Evolutionary conservation across 2,113 vertebrate species (phyloP), one percentile per base, ranked within the genome.

Genomic region (Meles meles): DNA sequence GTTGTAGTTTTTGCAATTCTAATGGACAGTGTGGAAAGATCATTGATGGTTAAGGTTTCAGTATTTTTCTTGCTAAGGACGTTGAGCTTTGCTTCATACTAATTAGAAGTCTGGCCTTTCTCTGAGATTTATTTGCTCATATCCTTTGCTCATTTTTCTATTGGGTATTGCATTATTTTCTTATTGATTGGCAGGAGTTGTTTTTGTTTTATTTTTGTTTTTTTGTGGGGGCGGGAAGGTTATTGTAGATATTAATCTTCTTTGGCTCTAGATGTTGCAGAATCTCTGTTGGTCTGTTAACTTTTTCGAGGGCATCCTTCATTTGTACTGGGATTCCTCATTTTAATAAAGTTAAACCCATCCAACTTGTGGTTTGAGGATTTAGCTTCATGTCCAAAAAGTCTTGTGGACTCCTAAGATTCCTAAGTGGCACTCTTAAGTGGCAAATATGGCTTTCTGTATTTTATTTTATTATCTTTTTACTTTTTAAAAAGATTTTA

Each of bases 401-500:
- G 14, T 72, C 63, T 95, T 85, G 13, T 49, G 47, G 47, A 47
- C 47, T 47, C 47, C 47, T 47, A 47, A 47, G 47, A 47, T 11
- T 47, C 47, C 47, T 47, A 47, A 47, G 47, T 47, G 47, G 13
- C 5, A 89, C 18, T 81, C 27, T 3, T 12, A 44, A 59, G 11
- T 63, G 88, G 7, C 5, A 72, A 84, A 82, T 44, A 65, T 52
- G 37, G 80, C 9, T 80, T 88, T 23, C 27, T 65, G 47, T 14
- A 84, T 83, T 90, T 94, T 81, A 82, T 77, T 90, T 90, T 82
- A 87, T 71, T 83, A 49, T 21, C 25, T 49, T 87, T 87, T 90
- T 42, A 61, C 13, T 96, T 47, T 59, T 59, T 59, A 1, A 25
- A 10, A 59, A 59, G 8, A 59, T 59, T 59, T 59, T 59, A 59